Percentiles rank a stretch among this genome's conserved stretches.
phyloP scores from a whole-genome alignment of 2,113 vertebrate species.

The Xiphophorus couchianus region DNA sequence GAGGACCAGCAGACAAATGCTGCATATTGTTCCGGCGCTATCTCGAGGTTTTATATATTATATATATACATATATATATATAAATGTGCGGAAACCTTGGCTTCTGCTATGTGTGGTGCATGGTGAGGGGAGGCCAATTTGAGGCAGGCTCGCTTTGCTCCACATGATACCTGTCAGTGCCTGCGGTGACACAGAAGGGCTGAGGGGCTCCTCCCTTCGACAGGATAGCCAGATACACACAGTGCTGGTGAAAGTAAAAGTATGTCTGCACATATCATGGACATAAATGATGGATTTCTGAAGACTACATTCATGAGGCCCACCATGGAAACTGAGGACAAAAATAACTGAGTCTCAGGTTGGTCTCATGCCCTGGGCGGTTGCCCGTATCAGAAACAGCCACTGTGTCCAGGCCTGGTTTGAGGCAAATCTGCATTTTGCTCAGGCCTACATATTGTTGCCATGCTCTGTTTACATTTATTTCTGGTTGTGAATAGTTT shows the following conservation, averaged over 20 bases:
- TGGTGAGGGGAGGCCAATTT: conserved; percentile 45
- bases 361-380: too few relatives aligned
- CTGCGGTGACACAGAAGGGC: conserved; percentile 53
- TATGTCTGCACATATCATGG: neutral
- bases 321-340: too few relatives aligned
- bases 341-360: too few relatives aligned
- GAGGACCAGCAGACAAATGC: conserved; percentile 31
- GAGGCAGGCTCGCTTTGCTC: conserved; percentile 40
- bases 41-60: conserved; percentile 16
- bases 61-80: neutral
- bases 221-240: conserved; percentile 27
- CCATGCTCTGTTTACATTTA: too few relatives aligned
- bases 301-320: too few relatives aligned
- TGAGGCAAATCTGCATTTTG: too few relatives aligned
- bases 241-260: neutral
- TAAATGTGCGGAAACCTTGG: neutral
- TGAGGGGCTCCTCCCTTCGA: conserved; percentile 26
- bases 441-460: too few relatives aligned
- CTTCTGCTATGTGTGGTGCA: conserved; percentile 32
- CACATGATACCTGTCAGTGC: conserved; percentile 69
- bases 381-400: too few relatives aligned
- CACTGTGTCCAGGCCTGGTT: too few relatives aligned
- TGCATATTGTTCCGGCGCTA: neutral
- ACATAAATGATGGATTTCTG: too few relatives aligned
- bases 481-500: too few relatives aligned